Evolutionary conservation across 35 echinoderm and acorn worm species (phyloP).

Genomic region (Apostichopus parvimensis): DNA sequence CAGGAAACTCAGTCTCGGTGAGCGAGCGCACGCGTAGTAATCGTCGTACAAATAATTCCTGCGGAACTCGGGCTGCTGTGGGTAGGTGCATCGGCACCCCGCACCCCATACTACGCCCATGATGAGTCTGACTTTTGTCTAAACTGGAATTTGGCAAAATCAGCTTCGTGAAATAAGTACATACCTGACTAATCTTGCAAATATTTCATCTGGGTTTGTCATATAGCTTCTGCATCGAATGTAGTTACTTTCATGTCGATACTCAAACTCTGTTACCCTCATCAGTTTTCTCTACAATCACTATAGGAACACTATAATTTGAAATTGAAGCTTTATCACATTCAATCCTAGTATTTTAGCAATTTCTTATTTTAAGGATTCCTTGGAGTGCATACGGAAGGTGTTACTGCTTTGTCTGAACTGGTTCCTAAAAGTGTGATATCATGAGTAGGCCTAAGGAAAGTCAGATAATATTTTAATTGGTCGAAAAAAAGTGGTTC

Average conservation of each 20-base stretch:
- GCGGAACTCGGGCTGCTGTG: too few species aligned
- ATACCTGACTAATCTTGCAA: background rate
- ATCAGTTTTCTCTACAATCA: constrained; percentile 26
- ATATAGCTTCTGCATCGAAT: constrained; percentile 36
- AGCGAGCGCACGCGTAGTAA: too few species aligned
- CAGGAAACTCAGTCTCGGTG: too few species aligned
- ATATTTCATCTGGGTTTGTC: constrained; percentile 37
- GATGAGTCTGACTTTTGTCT: background rate
- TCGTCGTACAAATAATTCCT: too few species aligned
- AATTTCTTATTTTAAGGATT: background rate
- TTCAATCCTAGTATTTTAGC: constrained; percentile 6
- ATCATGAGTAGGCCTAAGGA: too few species aligned
- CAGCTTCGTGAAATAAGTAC: background rate
- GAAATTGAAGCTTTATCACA: constrained; percentile 24
- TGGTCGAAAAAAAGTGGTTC: background rate
- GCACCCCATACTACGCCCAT: too few species aligned
- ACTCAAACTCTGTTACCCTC: constrained; percentile 17
- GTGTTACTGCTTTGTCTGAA: background rate
- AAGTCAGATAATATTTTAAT: too few species aligned
- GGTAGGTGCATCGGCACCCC: too few species aligned
- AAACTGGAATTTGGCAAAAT: constrained; percentile 6
- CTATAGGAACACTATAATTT: constrained; percentile 5
- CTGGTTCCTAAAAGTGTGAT: background rate
- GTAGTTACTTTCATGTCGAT: background rate
- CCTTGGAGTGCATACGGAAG: background rate